These are phyloP conservation scores for Dipodomys merriami DNA, from an alignment of 2,113 vertebrate genomes.

Conservation along the genomic window DNA sequence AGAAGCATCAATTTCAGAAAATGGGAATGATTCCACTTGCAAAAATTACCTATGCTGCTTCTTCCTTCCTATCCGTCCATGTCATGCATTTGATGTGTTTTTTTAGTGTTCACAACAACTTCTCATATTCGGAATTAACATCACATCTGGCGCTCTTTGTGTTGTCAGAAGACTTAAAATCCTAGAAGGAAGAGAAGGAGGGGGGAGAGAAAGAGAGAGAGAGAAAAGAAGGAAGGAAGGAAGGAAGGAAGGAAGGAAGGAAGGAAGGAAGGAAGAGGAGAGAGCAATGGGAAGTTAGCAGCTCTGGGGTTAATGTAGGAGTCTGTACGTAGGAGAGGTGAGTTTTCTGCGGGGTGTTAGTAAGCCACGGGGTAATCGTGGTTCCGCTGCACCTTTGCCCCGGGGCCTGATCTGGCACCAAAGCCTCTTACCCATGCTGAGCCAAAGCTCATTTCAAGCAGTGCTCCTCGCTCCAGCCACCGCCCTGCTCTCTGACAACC, in stretches of 20 bases:
- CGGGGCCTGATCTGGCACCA: constrained; percentile 89
- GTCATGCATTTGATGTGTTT: background rate
- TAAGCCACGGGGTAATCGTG: constrained; percentile 86
- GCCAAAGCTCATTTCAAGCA: constrained; percentile 89
- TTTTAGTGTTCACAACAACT: constrained; percentile 40
- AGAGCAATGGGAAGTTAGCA: constrained; percentile 67
- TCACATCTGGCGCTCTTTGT: constrained; percentile 59
- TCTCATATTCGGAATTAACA: constrained; percentile 55
- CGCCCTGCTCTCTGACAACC: constrained; percentile 86
- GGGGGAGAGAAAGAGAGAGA: no score
- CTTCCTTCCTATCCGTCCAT: constrained; percentile 51
- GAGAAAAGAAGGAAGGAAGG: no score
- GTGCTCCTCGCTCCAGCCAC: constrained; percentile 85
- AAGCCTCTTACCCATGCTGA: constrained; percentile 87
- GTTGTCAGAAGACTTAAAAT: constrained; percentile 54
- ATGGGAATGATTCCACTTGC: constrained; percentile 62
- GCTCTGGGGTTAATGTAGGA: constrained; percentile 82
- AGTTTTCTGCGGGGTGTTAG: constrained; percentile 87
- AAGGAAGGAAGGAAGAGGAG: no score
- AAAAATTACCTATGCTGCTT: constrained; percentile 73
- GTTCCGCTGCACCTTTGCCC: constrained; percentile 88
- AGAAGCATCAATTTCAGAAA: constrained; percentile 49
- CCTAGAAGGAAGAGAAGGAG: constrained; percentile 19
- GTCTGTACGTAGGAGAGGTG: constrained; percentile 77
- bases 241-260: no score